Conservation (phyloP, 53 echinoderm and acorn worm species). For the Mesocentrotus franciscanus region DNA sequence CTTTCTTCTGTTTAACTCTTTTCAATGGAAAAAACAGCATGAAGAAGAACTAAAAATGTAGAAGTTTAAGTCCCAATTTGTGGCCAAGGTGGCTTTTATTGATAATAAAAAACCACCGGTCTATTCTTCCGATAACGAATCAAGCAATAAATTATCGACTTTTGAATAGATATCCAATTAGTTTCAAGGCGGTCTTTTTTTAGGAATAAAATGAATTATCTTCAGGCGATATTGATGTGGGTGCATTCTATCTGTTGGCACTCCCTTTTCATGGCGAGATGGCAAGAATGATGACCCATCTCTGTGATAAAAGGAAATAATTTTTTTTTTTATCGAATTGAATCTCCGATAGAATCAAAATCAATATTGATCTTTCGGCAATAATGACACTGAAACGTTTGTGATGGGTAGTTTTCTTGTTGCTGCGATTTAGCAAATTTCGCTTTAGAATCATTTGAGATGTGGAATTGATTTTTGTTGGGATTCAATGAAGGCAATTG, state of each 20-base stretch:
- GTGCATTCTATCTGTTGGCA: not conserved
- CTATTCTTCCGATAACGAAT: not conserved
- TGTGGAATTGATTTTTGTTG: not conserved
- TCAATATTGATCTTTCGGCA: not conserved
- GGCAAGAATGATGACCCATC: conserved; percentile 15
- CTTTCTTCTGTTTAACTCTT: not conserved
- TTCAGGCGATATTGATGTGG: conserved; percentile 16
- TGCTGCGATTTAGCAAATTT: not conserved
- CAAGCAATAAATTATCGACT: conserved; percentile 44
- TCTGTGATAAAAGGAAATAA: not conserved
- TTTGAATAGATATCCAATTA: conserved; percentile 28
- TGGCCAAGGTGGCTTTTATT: conserved; percentile 23
- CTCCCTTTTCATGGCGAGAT: not conserved
- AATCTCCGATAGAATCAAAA: conserved; percentile 7
- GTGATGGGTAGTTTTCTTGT: not conserved
- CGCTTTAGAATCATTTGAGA: not conserved
- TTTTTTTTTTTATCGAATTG: conserved; percentile 17
- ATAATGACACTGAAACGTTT: not conserved
- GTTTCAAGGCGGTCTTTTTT: conserved; percentile 32
- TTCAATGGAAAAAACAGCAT: not conserved
- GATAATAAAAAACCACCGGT: conserved; percentile 21
- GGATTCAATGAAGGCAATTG: not conserved
- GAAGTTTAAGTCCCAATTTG: not conserved
- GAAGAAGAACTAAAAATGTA: not conserved
- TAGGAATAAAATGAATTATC: not conserved